Conservation (phyloP, 2,113 vertebrate species). For the Aythya baeri region DNA sequence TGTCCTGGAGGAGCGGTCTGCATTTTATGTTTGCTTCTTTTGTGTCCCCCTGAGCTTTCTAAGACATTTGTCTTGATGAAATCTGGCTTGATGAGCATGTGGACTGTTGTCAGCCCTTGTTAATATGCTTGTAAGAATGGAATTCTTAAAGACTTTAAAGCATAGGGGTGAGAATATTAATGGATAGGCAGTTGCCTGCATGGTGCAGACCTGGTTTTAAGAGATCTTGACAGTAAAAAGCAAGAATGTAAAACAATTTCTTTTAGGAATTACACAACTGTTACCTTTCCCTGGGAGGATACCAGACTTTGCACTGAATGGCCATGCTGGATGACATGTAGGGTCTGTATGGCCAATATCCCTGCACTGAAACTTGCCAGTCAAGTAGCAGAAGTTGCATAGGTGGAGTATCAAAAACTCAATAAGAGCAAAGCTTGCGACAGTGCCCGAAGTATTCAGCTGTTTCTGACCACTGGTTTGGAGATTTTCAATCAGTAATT, state of each 20-base stretch:
- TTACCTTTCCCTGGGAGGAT: not conserved
- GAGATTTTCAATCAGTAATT: not conserved
- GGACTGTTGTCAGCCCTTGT: not conserved
- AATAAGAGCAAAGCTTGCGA: not conserved
- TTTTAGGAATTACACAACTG: not conserved
- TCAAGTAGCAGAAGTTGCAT: not conserved
- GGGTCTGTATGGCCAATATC: not conserved
- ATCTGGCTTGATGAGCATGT: not conserved
- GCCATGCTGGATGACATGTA: not conserved
- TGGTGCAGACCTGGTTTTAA: not conserved
- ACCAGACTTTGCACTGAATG: not conserved
- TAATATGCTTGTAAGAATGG: not conserved
- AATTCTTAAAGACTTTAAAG: not conserved
- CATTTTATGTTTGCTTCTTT: not conserved
- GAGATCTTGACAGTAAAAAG: not conserved
- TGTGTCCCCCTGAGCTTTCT: not conserved
- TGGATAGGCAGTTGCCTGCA: not conserved
- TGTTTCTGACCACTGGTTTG: not conserved
- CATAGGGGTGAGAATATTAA: not conserved
- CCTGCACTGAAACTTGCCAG: not conserved
- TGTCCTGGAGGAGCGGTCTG: not conserved
- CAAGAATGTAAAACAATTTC: not conserved
- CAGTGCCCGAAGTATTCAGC: not conserved
- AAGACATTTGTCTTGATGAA: not conserved
- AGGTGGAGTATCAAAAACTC: not conserved